Conservation (phyloP, 2,797 vertebrate genomes). For the Sandelia bainsii region DNA sequence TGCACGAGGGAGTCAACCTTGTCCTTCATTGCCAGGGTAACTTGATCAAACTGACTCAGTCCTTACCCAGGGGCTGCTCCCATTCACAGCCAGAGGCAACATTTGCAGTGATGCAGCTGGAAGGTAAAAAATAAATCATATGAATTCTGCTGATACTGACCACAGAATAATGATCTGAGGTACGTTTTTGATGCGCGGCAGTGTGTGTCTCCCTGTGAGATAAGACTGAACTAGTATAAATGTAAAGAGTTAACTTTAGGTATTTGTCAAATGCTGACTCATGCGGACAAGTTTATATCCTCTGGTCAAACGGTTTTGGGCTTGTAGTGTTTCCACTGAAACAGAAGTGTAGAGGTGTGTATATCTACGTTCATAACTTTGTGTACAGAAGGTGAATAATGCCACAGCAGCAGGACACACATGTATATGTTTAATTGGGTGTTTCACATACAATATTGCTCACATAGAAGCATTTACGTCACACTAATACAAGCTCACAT, state of each 20-base stretch:
- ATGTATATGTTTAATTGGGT: constrained; percentile 63
- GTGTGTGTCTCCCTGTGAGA: constrained; percentile 17
- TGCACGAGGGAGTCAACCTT: constrained; percentile 12
- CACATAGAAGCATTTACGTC: constrained; percentile 58
- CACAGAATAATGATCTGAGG: background rate
- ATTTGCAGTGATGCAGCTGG: constrained; percentile 1
- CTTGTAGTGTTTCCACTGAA: background rate
- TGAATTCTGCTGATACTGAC: background rate
- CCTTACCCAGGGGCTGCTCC: background rate
- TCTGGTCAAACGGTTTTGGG: background rate
- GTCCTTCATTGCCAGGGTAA: constrained; percentile 49
- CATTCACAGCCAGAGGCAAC: background rate
- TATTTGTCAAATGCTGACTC: background rate
- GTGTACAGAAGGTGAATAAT: constrained; percentile 14
- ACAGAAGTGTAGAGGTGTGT: background rate
- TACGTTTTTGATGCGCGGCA: background rate
- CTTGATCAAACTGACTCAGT: constrained; percentile 10
- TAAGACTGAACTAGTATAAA: background rate
- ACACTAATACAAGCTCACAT: constrained; percentile 64
- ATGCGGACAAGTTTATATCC: background rate
- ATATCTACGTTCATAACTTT: background rate
- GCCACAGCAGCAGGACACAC: background rate
- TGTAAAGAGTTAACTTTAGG: background rate
- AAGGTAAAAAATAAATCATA: background rate
- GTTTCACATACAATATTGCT: constrained; percentile 49